These are phyloP conservation scores for Bagarius yarrelli DNA, from an alignment of 2,113 vertebrate species.

Conservation along the genomic window DNA sequence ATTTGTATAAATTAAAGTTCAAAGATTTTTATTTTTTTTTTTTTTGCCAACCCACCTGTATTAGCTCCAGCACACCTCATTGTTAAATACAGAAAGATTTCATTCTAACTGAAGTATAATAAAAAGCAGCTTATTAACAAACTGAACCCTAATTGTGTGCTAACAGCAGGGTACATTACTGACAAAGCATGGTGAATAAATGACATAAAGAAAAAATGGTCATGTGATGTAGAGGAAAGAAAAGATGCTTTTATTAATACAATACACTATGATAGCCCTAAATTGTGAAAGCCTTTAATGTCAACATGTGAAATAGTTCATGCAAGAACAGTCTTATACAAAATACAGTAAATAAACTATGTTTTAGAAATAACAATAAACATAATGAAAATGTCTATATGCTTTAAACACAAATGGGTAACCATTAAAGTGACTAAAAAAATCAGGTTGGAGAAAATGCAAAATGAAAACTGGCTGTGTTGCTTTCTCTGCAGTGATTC, in stretches of 20 bases:
- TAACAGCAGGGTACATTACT: too few species aligned
- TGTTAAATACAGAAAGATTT: too few species aligned
- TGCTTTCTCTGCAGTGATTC: neutral
- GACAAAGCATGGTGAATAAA: too few species aligned
- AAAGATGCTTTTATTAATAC: slow-evolving; percentile 59
- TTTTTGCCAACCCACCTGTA: too few species aligned
- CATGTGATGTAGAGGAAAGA: too few species aligned
- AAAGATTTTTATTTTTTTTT: too few species aligned
- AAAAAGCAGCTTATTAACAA: too few species aligned
- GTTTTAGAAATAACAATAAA: neutral
- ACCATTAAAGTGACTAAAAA: neutral
- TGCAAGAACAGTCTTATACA: neutral
- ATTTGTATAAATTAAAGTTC: too few species aligned
- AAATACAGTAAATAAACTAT: neutral
- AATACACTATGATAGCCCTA: slow-evolving; percentile 18
- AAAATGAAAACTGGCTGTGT: neutral
- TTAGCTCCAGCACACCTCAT: too few species aligned
- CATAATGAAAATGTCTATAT: neutral
- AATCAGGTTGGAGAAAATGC: neutral
- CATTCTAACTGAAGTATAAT: too few species aligned
- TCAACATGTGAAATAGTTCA: neutral
- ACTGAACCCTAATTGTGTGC: too few species aligned
- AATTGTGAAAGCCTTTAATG: slow-evolving; percentile 18
- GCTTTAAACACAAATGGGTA: neutral
- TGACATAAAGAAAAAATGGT: too few species aligned